Evolutionary conservation across 1,140 invertebrate species (phyloP), one percentile per base, ranked within the genome.

Genomic region (Dreissena polymorpha): DNA sequence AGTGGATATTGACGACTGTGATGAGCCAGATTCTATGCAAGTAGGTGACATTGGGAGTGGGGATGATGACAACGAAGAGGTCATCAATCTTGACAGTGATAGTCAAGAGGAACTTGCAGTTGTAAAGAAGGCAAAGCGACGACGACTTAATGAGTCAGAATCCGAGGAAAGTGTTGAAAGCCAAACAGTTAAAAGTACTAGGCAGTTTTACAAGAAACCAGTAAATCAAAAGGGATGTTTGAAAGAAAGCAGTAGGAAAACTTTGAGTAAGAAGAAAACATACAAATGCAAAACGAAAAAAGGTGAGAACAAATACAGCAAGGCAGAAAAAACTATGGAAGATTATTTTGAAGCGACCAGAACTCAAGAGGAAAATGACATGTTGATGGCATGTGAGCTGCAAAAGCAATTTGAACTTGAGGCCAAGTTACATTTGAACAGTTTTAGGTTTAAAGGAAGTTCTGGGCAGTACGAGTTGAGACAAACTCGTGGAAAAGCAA

Each of bases 371-470:
- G 72, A 70, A 39, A 63, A 50, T 27, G 81, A 83, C 27, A 25
- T 27, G 3, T 1, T n/a, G 13, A 50, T 83, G n/a, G 81, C 81
- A 10, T 0, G 51, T 10, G 65, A 83, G 25, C 50, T 83, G 21
- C 81, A 83, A 60, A 83, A 53, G 63, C 81, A 83, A 14, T 83
- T 83, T 64, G 65, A 83, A 69, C 50, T 76, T 6, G 81, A 83
- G 63, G 72, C 64, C 7, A 83, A 83, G 60, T 71, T 76, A 25
- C 65, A 69, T 18, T 23, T 83, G 27, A 83, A 50, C 29, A 39
- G 51, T 0, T n/a, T 83, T 18, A 10, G 81, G 23, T 76, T 83
- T 23, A 83, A 83, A 27, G 81, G 81, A 0, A 60, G 64, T 7
- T 29, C 64, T 10, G 73, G 70, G 18, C 72, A 76, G 39, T 83